Base-by-base conservation (phyloP, 1,140 invertebrate genomes). In the Melitaea cinxia region DNA sequence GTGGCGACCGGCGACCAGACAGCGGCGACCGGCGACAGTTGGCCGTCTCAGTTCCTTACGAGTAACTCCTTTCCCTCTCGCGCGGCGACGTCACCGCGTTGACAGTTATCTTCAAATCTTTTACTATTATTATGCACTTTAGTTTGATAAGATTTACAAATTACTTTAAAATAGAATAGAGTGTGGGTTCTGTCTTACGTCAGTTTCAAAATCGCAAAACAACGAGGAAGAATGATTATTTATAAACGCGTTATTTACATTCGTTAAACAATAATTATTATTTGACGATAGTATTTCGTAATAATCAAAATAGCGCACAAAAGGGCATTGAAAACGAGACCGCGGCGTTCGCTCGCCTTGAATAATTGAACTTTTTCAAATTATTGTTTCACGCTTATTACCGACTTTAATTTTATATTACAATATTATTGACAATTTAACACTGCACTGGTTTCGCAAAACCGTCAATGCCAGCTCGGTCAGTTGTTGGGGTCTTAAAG, bases 41-140 rank as follows among this genome's bases (percentile, higher is more conserved):
- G n/a, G n/a, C n/a, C n/a, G n/a, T n/a, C n/a, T n/a, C 54, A 24
- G 54, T 39, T 35, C 37, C 33, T 57, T 57, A 57, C 37, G 5
- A n/a, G n/a, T 37, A 57, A 57, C 54, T 24, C 54, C 54, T 57
- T 57, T 57, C 54, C 35, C 54, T 57, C 37, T 57, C 54, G 54
- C 2, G 14, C 24, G 37, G 54, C 37, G 12, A 14, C 35, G 30
- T 24, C 54, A 42, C 21, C 6, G 33, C 30, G 12, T 5, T n/a
- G n/a, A 0, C 9, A 3, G n/a, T 17, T 15, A 42, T 15, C 15
- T 4, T 17, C 17, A 7, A 5, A 17, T 14, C 14, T 17, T 7
- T 9, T 33, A 30, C n/a, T n/a, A n/a, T n/a, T n/a, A n/a, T n/a
- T n/a, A n/a, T n/a, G n/a, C n/a, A n/a, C n/a, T n/a, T n/a, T n/a